These are phyloP conservation scores for Aythya baeri DNA, from an alignment of 2,113 vertebrate genomes.

Conservation along the genomic window DNA sequence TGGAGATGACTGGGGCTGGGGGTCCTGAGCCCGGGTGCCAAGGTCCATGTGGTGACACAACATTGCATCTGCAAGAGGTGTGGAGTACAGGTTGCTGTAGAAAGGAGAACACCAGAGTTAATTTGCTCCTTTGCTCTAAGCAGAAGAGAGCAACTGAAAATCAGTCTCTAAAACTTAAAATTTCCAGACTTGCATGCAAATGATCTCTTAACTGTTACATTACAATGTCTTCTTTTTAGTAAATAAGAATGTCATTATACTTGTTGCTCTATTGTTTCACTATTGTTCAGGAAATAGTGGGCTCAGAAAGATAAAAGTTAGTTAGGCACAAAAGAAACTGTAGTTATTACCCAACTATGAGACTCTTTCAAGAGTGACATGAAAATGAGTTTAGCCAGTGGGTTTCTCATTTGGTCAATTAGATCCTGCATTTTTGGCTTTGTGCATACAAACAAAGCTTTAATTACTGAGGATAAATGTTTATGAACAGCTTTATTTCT, in stretches of 20 bases:
- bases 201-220: neutral
- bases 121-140: neutral
- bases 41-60: accelerated
- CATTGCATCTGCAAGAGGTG: neutral
- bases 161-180: neutral
- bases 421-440: constrained; percentile 28
- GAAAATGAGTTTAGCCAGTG: neutral
- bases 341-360: neutral
- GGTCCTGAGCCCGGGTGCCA: neutral
- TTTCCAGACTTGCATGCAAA: neutral
- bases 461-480: constrained; percentile 15
- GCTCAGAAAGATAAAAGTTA: neutral
- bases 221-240: neutral
- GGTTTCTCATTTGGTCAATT: constrained; percentile 12
- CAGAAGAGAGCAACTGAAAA: neutral
- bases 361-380: neutral
- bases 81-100: neutral
- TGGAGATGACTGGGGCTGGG: neutral
- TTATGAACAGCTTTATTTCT: constrained; percentile 19
- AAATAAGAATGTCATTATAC: neutral
- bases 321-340: neutral
- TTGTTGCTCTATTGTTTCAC: neutral
- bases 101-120: neutral
- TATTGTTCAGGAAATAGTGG: neutral
- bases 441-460: constrained; percentile 1